Base-by-base conservation (phyloP, 1,140 invertebrate species). In the Aradophagus sp. region DNA sequence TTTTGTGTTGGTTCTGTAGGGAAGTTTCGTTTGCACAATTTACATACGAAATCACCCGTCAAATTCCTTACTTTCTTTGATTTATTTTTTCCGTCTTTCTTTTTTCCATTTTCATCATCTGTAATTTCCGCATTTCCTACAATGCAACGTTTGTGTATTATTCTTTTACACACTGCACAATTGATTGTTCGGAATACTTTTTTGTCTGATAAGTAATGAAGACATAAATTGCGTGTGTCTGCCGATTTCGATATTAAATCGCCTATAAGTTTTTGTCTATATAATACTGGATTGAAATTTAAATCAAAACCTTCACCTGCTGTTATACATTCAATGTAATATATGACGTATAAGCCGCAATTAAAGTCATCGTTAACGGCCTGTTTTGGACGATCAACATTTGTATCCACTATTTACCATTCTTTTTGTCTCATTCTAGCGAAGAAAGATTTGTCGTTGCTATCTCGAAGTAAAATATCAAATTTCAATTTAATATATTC, bases 311-410 rank as follows among this genome's bases (percentile, higher is more conserved):
- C 1, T 41, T 3, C 11, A 31, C 36, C 14, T 32, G 39, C 41
- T 10, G 4, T 15, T 31, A 55, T 17, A 15, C 38, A 55, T 11
- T 55, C 16, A 1, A 55, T 39, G 7, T 41, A 41, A 32, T 55
- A 55, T 0, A 16, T n/a, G 1, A 55, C 14, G 11, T 31, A 55
- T 13, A 31, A 5, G 1, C 50, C 50, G 10, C 50, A 55, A 19
- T 41, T 29, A 8, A n/a, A n/a, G n/a, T n/a, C n/a, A n/a, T n/a
- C n/a, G n/a, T n/a, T 2, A 2, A 8, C 15, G 11, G 8, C 32
- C 23, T 20, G 13, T 0, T 26, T 55, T 31, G 6, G 4, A 41
- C 5, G 50, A 36, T 11, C 50, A 15, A 2, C n/a, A n/a, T n/a
- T 53, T 8, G 1, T n/a, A 20, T 53, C 34, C 17, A 13, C 15